Evolutionary conservation across 2,888 invertebrate species (phyloP), one percentile per base, ranked within the genome.

Genomic region (Cremastobaeus sp.): DNA sequence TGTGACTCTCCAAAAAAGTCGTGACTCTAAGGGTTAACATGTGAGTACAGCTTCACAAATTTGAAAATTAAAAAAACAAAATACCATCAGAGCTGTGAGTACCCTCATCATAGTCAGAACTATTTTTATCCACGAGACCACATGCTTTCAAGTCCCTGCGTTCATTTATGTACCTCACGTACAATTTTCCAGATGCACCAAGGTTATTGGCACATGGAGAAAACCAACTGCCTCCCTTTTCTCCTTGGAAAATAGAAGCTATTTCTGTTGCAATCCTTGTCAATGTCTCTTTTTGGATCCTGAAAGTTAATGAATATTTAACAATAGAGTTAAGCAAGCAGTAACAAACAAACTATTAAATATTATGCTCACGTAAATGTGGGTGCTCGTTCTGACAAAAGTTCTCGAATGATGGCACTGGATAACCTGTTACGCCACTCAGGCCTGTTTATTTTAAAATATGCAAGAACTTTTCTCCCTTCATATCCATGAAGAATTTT

Each of bases 161-260:
- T n/a, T 32, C 8, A n/a, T 32, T 3, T 8, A 32, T n/a, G n/a
- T 32, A 32, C n/a, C n/a, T 32, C 5, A 9, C n/a, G n/a, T 41
- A 18, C n/a, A 41, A n/a, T 41, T 41, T 41, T 2, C 39, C 20
- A 3, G 39, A 41, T 17, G 39, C 17, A 41, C 18, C 18, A 6
- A 41, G 18, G 3, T 1, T 3, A 6, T 8, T 2, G 1, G 9
- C n/a, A 3, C 50, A 5, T 35, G 50, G 12, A 35, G 30, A 18
- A 35, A 28, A 41, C 20, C 18, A 41, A 2, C 9, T 2, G 9
- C 18, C 18, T 18, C 9, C 39, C 3, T 17, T 18, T 18, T 47
- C 47, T 3, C 47, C 47, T 28, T 14, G 5, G 15, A 47, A 47
- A 12, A 47, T 6, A 14, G 28, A 28, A 2, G 15, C 30, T 3